Conservation (phyloP, 2,797 vertebrate genomes). For the Philypnodon macrostomus region DNA sequence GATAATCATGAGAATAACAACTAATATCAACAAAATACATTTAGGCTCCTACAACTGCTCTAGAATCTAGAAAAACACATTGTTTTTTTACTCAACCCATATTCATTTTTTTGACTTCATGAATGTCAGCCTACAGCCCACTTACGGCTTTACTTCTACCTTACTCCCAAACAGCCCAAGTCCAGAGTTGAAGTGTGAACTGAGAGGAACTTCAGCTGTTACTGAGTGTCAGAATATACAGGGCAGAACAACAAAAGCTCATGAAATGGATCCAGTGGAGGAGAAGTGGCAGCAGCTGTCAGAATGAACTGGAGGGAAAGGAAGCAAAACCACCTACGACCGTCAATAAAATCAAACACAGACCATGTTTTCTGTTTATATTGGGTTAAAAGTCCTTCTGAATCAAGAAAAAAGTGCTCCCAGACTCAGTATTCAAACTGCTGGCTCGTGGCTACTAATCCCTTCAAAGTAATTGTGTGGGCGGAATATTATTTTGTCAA, state of each 20-base stretch:
- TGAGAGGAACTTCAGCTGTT: constrained; percentile 23
- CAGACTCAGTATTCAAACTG: constrained; percentile 9
- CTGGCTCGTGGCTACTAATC: constrained; percentile 10
- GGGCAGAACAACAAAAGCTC: constrained; percentile 24
- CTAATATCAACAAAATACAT: too few relatives aligned
- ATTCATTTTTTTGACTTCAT: too few relatives aligned
- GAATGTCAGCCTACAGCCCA: too few relatives aligned
- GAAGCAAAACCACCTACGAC: constrained; percentile 56
- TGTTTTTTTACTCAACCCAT: too few relatives aligned
- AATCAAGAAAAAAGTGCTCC: constrained; percentile 16
- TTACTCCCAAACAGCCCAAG: neutral
- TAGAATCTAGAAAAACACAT: too few relatives aligned
- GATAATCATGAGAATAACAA: too few relatives aligned
- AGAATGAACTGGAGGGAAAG: constrained; percentile 47
- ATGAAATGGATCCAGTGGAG: constrained; percentile 47
- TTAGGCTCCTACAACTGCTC: too few relatives aligned
- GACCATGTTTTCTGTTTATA: constrained; percentile 5
- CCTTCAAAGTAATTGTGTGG: constrained; percentile 20
- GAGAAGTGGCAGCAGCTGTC: constrained; percentile 57
- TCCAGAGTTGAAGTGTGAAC: constrained; percentile 30
- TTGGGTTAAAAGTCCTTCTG: constrained; percentile 2
- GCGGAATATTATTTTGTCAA: constrained; percentile 31
- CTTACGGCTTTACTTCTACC: neutral
- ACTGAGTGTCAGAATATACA: constrained; percentile 19
- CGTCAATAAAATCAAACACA: constrained; percentile 32